Percentiles rank a stretch among this genome's conserved stretches.
Conservation (phyloP, 1,140 invertebrate species). For the Drosophila repleta region DNA sequence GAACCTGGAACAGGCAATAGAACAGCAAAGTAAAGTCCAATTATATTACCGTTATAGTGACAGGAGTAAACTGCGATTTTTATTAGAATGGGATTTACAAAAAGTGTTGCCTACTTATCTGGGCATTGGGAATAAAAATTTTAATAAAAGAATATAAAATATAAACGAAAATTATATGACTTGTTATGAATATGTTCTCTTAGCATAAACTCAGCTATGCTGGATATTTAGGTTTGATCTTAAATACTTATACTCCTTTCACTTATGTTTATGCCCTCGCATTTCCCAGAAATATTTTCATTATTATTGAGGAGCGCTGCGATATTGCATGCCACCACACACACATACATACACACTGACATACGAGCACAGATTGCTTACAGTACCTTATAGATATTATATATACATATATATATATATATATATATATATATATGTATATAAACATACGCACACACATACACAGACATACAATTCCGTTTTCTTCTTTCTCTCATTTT, state of each 20-base stretch:
- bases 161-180: no score
- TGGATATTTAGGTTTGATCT: neutral
- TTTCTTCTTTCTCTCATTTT: conserved; percentile 16
- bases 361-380: no score
- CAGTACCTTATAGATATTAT: neutral
- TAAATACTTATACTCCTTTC: neutral
- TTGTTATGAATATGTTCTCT: no score
- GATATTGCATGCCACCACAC: conserved; percentile 48
- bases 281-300: conserved; percentile 74
- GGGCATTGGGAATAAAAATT: neutral
- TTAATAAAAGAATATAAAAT: no score
- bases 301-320: conserved; percentile 59
- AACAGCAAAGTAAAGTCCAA: conserved; percentile 26
- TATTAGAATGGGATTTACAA: conserved; percentile 36
- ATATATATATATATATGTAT: neutral
- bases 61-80: conserved; percentile 59
- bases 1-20: neutral
- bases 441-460: conserved; percentile 7
- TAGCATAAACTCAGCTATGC: neutral
- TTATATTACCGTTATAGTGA: conserved; percentile 49
- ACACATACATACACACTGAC: conserved; percentile 15
- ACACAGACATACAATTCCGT: neutral
- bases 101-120: conserved; percentile 46
- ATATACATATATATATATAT: neutral
- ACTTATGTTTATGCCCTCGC: conserved; percentile 26